phyloP scores from a whole-genome alignment of 1,140 invertebrate genomes.

The Neodiprion pinetum region DNA sequence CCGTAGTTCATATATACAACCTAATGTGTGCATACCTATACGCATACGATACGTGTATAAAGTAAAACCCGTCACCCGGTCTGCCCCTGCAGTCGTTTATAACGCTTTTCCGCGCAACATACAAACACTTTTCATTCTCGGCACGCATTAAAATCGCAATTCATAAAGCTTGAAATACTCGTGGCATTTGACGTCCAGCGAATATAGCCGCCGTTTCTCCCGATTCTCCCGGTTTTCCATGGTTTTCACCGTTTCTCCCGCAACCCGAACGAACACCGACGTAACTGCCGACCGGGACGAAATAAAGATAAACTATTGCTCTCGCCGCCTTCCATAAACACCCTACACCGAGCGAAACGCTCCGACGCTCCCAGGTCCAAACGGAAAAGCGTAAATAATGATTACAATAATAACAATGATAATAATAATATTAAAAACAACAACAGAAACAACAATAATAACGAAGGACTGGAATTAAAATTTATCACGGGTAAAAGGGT shows the following conservation, averaged over 20 bases:
- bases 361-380: background rate
- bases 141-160: conserved; percentile 3
- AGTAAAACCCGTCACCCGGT: no score
- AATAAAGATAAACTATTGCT: conserved; percentile 1
- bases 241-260: no score
- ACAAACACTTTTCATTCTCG: no score
- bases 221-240: no score
- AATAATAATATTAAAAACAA: no score
- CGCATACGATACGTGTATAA: no score
- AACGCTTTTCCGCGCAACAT: background rate
- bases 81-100: background rate
- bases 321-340: background rate
- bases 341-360: background rate
- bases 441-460: no score
- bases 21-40: no score
- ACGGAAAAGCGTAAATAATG: background rate
- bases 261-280: background rate
- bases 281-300: background rate
- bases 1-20: no score
- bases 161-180: conserved; percentile 5
- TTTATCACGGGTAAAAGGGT: no score
- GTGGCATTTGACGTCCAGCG: background rate
- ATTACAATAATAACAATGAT: background rate
- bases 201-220: background rate
- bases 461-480: no score